Base-by-base conservation (phyloP, 2,888 invertebrate species). In the Toxonevra muliebris region DNA sequence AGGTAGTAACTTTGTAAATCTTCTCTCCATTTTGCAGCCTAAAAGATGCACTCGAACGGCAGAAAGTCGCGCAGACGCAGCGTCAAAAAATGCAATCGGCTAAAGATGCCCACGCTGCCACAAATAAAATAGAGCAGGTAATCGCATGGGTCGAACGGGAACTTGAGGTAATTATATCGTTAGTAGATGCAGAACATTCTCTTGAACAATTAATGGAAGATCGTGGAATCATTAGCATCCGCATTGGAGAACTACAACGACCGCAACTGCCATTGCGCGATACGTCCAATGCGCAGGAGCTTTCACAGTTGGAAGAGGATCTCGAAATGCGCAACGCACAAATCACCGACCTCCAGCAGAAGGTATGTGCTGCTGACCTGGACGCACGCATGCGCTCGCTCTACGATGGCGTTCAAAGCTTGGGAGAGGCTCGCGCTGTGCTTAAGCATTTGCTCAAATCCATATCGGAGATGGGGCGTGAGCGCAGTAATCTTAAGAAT, bases 371-470 rank as follows among this genome's bases (percentile, higher is more conserved):
- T 69, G 91, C 91, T 20, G 92, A 94, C 78, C 74, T 86, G 88
- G 93, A 93, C 75, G 89, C 88, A 75, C 92, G 91, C 79, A 86
- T 88, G 0, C 90, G 90, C 75, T 87, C 88, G 0, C 88, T 92
- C 69, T 92, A 90, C 87, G 92, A 94, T 70, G 88, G 88, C 68
- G 87, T 95, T 1, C 92, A 91, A 72, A 89, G 91, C 0, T 90
- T 95, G 89, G 86, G 87, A 0, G 95, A 96, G 80, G 92, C 93
- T 0, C 94, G 94, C 79, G 88, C 87, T 40, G 92, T 92, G 0
- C 81, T 94, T 1, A 91, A 88, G 86, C 85, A 89, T 87, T 74
- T 84, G 52, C 71, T 82, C 0, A 79, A 76, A 57, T 74, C 76
- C 3, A 65, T 84, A 3, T 77, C 76, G n/a, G 82, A 84, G 58